Base-by-base conservation (phyloP, 2,888 invertebrate species). In the Girardia tigrina region DNA sequence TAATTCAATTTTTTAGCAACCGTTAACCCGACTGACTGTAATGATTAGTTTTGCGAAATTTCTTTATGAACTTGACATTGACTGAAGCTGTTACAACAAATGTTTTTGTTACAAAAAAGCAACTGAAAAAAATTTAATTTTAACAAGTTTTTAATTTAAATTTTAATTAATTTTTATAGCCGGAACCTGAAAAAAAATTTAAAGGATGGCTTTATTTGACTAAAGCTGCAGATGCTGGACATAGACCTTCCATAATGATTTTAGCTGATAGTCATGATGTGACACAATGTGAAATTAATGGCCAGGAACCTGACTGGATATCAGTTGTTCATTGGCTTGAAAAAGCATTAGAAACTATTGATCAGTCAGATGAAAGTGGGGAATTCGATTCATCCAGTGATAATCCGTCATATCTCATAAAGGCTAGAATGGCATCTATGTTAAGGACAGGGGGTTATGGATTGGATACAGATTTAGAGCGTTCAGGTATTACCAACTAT, bases 381-480 rank as follows among this genome's bases (percentile, higher is more conserved):
- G 71, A 29, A 71, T 71, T 28, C 23, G 71, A 71, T 23, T 27
- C 71, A 6, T 26, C 27, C 23, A 71, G n/a, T 71, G 27, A 29
- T n/a, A 71, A 27, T 71, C 71, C 71, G 4, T 28, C 29, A 71
- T 71, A 71, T 29, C 26, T 28, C n/a, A 12, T 71, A 14, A 27
- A 71, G 27, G 71, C 71, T 6, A 27, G 71, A 71, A 71, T 71
- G 28, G 71, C 71, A 28, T 26, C 14, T 23, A 56, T 56, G 56
- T 56, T 56, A 4, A 56, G 56, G 23, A 56, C 56, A 4, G 56
- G 56, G 4, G 56, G 56, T 56, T 56, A 56, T 56, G 56, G 56
- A 12, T 56, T 56, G 23, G 56, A 56, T 56, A 56, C n/a, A 16
- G n/a, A 56, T n/a, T 2, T n/a, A 20, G 56, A 56, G n/a, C 4